Base-by-base conservation (phyloP, 2,797 vertebrate genomes). In the Chelon auratus region DNA sequence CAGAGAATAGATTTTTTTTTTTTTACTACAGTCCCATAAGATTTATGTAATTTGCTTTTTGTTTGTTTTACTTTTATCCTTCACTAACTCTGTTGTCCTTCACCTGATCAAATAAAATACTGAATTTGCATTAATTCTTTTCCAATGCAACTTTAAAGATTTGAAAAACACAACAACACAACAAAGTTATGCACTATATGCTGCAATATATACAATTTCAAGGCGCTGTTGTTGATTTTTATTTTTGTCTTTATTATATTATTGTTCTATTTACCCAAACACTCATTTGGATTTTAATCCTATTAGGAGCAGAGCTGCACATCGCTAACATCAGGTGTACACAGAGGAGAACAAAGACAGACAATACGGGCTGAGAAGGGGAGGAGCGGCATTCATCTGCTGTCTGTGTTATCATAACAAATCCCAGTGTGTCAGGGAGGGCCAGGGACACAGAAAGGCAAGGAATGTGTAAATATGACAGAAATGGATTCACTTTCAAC, bases 381-480 rank as follows among this genome's bases (percentile, higher is more conserved):
- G 75, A 55, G 82, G 61, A 26, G 54, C 14, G 8, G 50, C 48
- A 72, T 84, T 75, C 53, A 61, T 71, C 77, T 56, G 57, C 83
- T 68, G 80, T 91, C 91, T 87, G 81, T 81, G 87, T 88, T 88
- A 79, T 87, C 79, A 85, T 65, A 91, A 88, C 89, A 89, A 83
- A 85, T 74, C 75, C 62, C 72, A 43, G 68, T 52, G 68, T 68
- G 76, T 67, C 40, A 37, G 75, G 39, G 59, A 75, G 55, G 69
- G 52, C 40, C 58, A 56, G 60, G 39, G 42, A 33, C 43, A 36
- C 24, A 48, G 45, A 53, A 54, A 14, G 68, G 8, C 52, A 72
- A 77, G 65, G 82, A 89, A 84, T 80, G 81, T 43, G 74, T 67
- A 81, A 72, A 84, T 81, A 69, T 62, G 70, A 76, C 74, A 78